Evolutionary conservation across 2,797 vertebrate genomes (phyloP).

Genomic region (Gobio occitaniae): DNA sequence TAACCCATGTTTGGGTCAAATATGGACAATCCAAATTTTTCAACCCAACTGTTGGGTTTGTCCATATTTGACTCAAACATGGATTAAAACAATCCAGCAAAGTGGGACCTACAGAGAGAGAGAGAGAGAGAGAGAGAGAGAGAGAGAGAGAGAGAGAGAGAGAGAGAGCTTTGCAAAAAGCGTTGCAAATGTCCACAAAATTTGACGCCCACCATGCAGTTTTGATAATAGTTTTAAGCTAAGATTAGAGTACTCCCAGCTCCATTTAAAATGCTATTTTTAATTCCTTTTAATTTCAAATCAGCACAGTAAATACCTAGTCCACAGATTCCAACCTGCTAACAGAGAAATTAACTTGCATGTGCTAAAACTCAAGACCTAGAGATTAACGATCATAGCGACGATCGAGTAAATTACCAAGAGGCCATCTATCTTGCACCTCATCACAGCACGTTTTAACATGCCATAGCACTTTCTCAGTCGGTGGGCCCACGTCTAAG

Average conservation of each 20-base stretch:
- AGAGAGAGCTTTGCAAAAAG: not conserved
- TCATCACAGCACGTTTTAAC: conserved; percentile 44
- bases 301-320: not conserved
- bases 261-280: too few relatives aligned
- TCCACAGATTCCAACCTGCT: not conserved
- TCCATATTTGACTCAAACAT: too few relatives aligned
- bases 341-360: not conserved
- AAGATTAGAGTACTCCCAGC: too few relatives aligned
- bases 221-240: not conserved
- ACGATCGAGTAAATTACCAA: not conserved
- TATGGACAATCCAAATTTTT: too few relatives aligned
- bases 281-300: not conserved
- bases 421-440: not conserved
- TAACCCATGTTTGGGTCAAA: too few relatives aligned
- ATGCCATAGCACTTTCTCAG: conserved; percentile 51
- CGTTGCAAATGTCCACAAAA: not conserved
- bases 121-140: too few relatives aligned
- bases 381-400: not conserved
- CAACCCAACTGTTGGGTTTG: too few relatives aligned
- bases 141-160: too few relatives aligned
- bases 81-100: too few relatives aligned
- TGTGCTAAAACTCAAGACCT: conserved; percentile 1
- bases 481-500: conserved; percentile 40
- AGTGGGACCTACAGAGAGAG: too few relatives aligned
- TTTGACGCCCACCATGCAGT: not conserved